Percentiles rank a stretch among this genome's conserved stretches.
Evolutionary conservation across 2,797 vertebrate species (phyloP).

Genomic region (Lateolabrax maculatus): DNA sequence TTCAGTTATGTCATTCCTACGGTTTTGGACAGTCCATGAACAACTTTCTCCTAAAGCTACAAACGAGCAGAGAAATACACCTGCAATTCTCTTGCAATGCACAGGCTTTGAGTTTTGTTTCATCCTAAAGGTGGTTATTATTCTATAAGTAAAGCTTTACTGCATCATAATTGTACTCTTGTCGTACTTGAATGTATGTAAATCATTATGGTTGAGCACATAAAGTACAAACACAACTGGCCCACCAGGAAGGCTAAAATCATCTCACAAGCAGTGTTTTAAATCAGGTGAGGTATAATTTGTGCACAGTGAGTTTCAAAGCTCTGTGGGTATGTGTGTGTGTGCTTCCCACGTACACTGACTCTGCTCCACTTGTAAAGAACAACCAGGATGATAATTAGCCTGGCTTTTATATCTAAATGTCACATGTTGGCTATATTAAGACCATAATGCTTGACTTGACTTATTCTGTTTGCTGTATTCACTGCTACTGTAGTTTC

Average conservation of each 20-base stretch:
- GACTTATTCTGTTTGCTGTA: conserved; percentile 48
- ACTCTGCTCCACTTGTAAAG: conserved; percentile 56
- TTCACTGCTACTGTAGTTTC: conserved; percentile 27
- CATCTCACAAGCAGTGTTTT: conserved; percentile 44
- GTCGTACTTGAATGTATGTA: conserved; percentile 22
- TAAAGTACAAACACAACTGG: conserved; percentile 29
- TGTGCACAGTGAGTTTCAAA: conserved; percentile 22
- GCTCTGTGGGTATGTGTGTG: conserved; percentile 17
- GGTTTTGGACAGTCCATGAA: conserved; percentile 22
- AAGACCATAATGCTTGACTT: conserved; percentile 68
- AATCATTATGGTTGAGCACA: conserved; percentile 28
- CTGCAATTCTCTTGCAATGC: conserved; percentile 13
- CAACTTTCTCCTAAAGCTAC: conserved; percentile 46
- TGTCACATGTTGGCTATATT: conserved; percentile 77
- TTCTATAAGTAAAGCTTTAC: conserved; percentile 42
- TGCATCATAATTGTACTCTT: conserved; percentile 33
- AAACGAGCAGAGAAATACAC: background rate
- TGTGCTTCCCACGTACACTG: background rate
- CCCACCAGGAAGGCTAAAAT: conserved; percentile 40
- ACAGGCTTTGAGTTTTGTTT: conserved; percentile 30
- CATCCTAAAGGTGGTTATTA: conserved; percentile 39
- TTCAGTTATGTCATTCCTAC: conserved; percentile 26
- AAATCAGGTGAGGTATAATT: conserved; percentile 56
- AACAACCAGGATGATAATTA: conserved; percentile 76
- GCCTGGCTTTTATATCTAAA: conserved; percentile 74